A percentile compares a stretch with the other conserved stretches of the same genome.
Conservation (phyloP, 2,797 vertebrate genomes). For the Vespertilio murinus region DNA sequence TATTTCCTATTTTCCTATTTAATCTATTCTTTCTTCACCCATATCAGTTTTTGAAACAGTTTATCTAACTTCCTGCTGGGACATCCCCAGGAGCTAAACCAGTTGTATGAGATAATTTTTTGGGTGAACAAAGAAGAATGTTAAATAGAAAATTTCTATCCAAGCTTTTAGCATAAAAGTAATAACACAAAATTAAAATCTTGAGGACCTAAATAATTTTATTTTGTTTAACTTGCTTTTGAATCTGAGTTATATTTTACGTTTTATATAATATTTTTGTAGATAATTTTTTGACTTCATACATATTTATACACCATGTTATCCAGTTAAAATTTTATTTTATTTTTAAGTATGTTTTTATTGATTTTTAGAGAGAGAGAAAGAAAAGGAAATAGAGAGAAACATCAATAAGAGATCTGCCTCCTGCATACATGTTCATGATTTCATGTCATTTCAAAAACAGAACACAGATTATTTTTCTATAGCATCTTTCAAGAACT, state of each 20-base stretch:
- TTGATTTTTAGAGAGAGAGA: too few relatives aligned
- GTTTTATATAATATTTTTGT: conserved; percentile 14
- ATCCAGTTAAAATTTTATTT: neutral
- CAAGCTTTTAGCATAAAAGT: conserved; percentile 8
- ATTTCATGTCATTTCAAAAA: neutral
- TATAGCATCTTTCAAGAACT: neutral
- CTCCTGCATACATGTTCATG: neutral
- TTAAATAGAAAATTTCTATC: neutral
- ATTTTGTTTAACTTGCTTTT: conserved; percentile 40
- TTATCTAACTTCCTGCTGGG: neutral
- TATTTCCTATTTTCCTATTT: neutral
- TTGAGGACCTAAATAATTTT: neutral
- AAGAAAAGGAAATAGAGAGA: too few relatives aligned
- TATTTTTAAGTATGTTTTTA: too few relatives aligned
- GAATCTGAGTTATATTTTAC: conserved; percentile 20
- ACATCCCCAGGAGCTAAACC: neutral
- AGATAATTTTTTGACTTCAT: neutral
- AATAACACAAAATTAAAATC: neutral
- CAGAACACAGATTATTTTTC: neutral
- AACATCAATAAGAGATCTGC: too few relatives aligned
- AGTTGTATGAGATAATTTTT: neutral
- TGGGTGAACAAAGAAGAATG: neutral
- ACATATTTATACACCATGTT: neutral
- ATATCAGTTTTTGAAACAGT: neutral
- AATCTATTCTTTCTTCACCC: neutral